These are phyloP conservation scores for Gymnothorax javanicus DNA, from an alignment of 2,797 vertebrate species.

Conservation along the genomic window DNA sequence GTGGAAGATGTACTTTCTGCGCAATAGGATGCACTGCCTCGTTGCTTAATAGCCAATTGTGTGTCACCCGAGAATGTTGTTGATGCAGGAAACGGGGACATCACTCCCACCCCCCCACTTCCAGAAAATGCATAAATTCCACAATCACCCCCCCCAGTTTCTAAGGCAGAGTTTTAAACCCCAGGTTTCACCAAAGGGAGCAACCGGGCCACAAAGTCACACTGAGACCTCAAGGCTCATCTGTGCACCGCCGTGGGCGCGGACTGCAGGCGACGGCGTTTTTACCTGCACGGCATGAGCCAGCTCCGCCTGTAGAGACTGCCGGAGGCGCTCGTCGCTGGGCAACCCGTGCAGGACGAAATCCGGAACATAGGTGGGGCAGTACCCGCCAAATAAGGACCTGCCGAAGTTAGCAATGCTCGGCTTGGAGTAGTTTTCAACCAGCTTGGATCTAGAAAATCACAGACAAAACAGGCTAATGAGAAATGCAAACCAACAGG, in stretches of 20 bases:
- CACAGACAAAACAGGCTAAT: background rate
- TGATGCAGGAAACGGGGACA: no score
- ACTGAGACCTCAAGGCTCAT: background rate
- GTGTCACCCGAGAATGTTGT: no score
- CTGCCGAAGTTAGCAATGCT: constrained; percentile 95
- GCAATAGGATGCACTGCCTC: no score
- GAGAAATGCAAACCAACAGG: background rate
- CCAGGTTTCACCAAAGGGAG: no score
- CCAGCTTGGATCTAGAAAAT: constrained; percentile 81
- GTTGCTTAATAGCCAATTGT: no score
- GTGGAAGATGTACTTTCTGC: no score
- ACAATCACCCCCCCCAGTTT: no score
- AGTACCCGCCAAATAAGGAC: constrained; percentile 96
- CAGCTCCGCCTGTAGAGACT: constrained; percentile 88
- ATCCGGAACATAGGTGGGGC: constrained; percentile 94
- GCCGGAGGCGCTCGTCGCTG: constrained; percentile 89
- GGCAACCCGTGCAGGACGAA: constrained; percentile 95
- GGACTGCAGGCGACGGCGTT: background rate
- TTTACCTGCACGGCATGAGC: constrained; percentile 94
- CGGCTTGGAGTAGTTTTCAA: constrained; percentile 92
- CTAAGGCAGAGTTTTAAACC: no score
- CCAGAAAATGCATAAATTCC: no score
- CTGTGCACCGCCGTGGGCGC: background rate
- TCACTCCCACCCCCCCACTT: no score
- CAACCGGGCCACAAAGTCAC: no score